Conservation (phyloP, 2,888 invertebrate genomes). For the Ommatoiulus sabulosus region DNA sequence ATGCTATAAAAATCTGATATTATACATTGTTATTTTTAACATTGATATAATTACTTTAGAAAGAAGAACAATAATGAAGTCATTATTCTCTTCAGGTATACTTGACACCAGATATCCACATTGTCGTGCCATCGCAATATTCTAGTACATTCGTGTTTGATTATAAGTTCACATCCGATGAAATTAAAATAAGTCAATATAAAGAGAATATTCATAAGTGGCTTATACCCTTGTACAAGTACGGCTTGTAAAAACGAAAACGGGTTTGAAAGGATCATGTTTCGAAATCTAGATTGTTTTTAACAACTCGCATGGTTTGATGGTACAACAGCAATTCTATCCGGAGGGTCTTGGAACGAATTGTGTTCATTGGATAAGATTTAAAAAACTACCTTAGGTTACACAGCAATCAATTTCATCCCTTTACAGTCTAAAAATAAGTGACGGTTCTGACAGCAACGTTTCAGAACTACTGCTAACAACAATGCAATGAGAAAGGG, state of each 20-base stretch:
- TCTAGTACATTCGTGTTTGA: background rate
- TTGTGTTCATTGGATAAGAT: background rate
- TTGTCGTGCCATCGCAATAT: too few relatives aligned
- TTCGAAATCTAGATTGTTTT: background rate
- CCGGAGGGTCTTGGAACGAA: background rate
- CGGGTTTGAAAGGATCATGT: background rate
- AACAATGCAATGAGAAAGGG: background rate
- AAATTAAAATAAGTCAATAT: background rate
- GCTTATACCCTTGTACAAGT: background rate
- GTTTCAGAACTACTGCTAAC: background rate
- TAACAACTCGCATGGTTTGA: background rate
- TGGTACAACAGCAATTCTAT: background rate
- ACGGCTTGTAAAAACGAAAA: background rate
- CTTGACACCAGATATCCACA: too few relatives aligned
- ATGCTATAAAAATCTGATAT: too few relatives aligned
- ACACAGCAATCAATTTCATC: background rate
- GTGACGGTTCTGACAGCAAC: background rate
- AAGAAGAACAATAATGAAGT: too few relatives aligned
- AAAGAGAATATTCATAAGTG: background rate
- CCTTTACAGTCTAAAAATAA: background rate
- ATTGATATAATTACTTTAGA: too few relatives aligned
- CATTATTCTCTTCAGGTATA: too few relatives aligned
- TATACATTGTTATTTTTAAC: too few relatives aligned
- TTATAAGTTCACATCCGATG: background rate
- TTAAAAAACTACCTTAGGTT: background rate